phyloP scores from a whole-genome alignment of 2,797 vertebrate species.

The Typhlichthys eigenmanni region DNA sequence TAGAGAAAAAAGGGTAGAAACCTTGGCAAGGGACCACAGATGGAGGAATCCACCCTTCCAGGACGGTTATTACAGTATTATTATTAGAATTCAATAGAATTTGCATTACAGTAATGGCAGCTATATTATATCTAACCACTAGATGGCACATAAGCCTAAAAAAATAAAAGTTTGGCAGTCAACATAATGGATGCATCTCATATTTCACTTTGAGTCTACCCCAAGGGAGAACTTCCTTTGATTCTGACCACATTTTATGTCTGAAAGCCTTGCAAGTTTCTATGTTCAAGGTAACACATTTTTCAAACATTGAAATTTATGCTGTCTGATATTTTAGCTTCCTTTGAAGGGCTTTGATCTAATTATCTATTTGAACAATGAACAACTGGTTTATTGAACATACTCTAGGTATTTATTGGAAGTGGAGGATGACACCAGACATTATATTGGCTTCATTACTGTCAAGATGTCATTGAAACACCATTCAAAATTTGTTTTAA shows the following conservation, averaged over 20 bases:
- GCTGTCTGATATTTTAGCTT: neutral
- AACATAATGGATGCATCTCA: neutral
- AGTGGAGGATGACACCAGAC: constrained; percentile 4
- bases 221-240: neutral
- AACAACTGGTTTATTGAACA: constrained; percentile 6
- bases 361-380: neutral
- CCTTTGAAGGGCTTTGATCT: constrained; percentile 29
- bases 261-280: neutral
- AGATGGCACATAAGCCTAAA: constrained; percentile 47
- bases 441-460: neutral
- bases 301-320: constrained; percentile 14
- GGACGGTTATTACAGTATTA: no score
- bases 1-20: no score
- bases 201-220: neutral
- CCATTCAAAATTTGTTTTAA: neutral
- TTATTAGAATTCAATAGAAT: neutral
- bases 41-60: no score
- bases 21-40: constrained; percentile 13
- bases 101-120: neutral
- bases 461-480: constrained; percentile 2
- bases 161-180: constrained; percentile 9
- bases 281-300: neutral
- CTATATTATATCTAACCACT: constrained; percentile 40
- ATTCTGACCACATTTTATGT: constrained; percentile 4
- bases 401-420: constrained; percentile 3